A percentile compares a stretch with the other conserved stretches of the same genome.
Conservation (phyloP, 2,888 invertebrate species). For the Caprella mutica region DNA sequence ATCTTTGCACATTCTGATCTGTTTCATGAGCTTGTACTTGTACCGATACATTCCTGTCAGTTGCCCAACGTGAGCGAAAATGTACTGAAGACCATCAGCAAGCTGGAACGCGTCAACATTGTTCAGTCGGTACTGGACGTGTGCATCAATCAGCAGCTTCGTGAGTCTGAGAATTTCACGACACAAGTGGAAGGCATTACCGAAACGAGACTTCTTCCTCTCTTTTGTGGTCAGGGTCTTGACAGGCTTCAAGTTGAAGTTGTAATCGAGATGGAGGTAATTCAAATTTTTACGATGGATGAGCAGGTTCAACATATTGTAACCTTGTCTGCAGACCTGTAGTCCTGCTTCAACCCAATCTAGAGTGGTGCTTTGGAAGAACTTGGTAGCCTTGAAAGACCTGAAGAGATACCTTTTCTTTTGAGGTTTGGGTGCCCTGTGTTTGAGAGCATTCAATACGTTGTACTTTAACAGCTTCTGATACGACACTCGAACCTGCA, state of each 20-base stretch:
- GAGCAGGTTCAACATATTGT: conserved; percentile 97
- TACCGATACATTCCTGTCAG: conserved; percentile 99
- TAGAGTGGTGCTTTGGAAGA: conserved; percentile 97
- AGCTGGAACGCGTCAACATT: conserved; percentile 99
- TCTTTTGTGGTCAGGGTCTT: conserved; percentile 99
- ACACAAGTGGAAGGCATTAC: conserved; percentile 97
- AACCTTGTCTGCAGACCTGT: conserved; percentile 94
- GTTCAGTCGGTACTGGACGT: conserved; percentile 97
- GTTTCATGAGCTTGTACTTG: conserved; percentile 96
- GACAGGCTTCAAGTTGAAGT: conserved; percentile 98
- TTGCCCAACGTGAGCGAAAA: conserved; percentile 98
- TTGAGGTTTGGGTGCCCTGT: conserved; percentile 94
- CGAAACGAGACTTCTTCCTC: conserved; percentile 93
- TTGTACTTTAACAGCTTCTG: conserved; percentile 97
- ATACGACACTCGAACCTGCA: conserved; percentile 97
- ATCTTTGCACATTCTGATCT: conserved; percentile 99
- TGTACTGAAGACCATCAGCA: conserved; percentile 95
- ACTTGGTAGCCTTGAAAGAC: conserved; percentile 98
- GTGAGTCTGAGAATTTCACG: conserved; percentile 97
- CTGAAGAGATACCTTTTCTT: conserved; percentile 72
- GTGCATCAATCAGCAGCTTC: conserved; percentile 95
- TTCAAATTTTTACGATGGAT: conserved; percentile 99
- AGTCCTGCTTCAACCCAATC: conserved; percentile 99
- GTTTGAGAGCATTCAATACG: conserved; percentile 93
- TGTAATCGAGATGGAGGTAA: conserved; percentile 98